Conservation (phyloP, 2,113 vertebrate species). For the Cardinalis cardinalis region DNA sequence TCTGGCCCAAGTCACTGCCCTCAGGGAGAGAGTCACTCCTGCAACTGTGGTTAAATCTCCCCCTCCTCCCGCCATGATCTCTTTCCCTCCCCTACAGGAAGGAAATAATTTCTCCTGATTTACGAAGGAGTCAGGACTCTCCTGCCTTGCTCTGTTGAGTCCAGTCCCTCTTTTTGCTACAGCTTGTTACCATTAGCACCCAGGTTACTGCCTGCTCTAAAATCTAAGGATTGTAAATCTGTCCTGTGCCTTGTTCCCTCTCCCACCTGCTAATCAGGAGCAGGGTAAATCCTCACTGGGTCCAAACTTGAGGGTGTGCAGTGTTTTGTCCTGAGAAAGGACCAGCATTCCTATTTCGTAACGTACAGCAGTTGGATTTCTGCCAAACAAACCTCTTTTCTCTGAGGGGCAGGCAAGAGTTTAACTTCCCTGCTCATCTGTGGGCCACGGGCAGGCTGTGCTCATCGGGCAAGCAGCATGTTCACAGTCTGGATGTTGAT, state of each 20-base stretch:
- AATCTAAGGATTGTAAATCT: not conserved
- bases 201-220: not conserved
- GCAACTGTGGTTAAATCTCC: not conserved
- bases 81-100: not conserved
- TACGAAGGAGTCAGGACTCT: not conserved
- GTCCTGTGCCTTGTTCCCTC: not conserved
- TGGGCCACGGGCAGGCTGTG: not conserved
- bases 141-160: not conserved
- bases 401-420: not conserved
- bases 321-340: not conserved
- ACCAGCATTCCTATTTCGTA: not conserved
- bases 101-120: not conserved
- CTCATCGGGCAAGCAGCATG: accelerated
- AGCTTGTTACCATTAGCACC: not conserved
- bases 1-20: not conserved
- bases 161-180: not conserved
- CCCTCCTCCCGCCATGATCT: accelerated
- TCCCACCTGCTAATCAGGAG: not conserved
- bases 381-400: not conserved
- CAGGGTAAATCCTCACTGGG: not conserved
- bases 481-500: not conserved
- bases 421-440: not conserved
- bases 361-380: not conserved
- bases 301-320: not conserved
- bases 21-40: not conserved